phyloP scores from a whole-genome alignment of 2,888 invertebrate species.

The Andrena trimmerana region DNA sequence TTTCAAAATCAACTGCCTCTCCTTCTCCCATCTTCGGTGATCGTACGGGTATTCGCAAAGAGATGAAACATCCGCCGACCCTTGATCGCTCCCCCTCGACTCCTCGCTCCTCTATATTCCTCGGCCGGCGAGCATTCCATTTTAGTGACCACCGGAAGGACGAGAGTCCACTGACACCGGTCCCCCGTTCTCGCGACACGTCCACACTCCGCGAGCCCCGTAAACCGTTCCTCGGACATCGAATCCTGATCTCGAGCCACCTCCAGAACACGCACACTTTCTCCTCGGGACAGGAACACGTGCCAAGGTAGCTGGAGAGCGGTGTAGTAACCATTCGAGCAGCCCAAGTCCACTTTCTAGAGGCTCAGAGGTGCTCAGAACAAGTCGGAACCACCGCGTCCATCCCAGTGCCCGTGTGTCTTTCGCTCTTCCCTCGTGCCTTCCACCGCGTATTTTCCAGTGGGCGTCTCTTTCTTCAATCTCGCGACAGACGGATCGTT shows the following conservation, averaged over 20 bases:
- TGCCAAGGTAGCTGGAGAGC: slow-evolving; percentile 48
- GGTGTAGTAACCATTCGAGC: slow-evolving; percentile 53
- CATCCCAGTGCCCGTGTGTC: slow-evolving; percentile 36
- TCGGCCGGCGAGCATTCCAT: slow-evolving; percentile 34
- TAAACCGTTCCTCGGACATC: slow-evolving; percentile 9
- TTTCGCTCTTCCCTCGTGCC: slow-evolving; percentile 2
- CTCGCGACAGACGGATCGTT: background rate
- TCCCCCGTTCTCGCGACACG: slow-evolving; percentile 1
- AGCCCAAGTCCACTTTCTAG: slow-evolving; percentile 64
- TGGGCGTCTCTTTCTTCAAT: background rate
- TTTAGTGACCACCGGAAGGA: slow-evolving; percentile 41
- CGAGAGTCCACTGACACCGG: slow-evolving; percentile 41
- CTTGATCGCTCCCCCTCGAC: background rate
- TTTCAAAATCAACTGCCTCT: background rate
- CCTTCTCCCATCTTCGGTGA: background rate
- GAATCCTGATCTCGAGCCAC: slow-evolving; percentile 22
- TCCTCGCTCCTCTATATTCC: slow-evolving; percentile 1
- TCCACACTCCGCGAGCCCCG: background rate
- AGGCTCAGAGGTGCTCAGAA: slow-evolving; percentile 30
- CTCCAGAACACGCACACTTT: slow-evolving; percentile 54
- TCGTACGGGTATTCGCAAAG: background rate
- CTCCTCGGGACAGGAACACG: slow-evolving; percentile 54
- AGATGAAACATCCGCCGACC: background rate
- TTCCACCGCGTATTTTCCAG: background rate
- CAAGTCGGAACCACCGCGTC: slow-evolving; percentile 45